These are phyloP conservation scores for Myodes glareolus DNA, from an alignment of 2,113 vertebrate species.

Conservation along the genomic window DNA sequence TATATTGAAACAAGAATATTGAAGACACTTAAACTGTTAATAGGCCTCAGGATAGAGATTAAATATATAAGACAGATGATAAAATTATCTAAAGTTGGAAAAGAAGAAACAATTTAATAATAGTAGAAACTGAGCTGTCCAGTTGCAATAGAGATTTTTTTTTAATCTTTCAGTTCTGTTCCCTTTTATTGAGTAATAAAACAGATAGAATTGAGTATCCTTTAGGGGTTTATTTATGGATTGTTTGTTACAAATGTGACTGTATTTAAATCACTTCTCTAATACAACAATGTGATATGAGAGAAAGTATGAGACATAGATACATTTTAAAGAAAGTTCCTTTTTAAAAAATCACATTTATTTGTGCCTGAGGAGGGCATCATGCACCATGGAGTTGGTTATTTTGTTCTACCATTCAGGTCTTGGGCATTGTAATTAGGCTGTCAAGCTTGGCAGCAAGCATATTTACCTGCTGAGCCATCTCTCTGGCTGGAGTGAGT, in stretches of 20 bases:
- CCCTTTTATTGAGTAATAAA: neutral
- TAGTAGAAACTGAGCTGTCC: neutral
- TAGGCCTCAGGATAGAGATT: neutral
- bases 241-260: conserved; percentile 15
- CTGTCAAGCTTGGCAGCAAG: neutral
- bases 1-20: conserved; percentile 5
- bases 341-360: neutral
- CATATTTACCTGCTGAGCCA: neutral
- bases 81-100: conserved; percentile 5
- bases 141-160: neutral
- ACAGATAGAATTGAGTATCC: neutral
- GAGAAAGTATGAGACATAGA: neutral
- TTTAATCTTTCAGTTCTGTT: neutral
- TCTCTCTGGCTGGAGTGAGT: neutral
- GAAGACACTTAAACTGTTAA: neutral
- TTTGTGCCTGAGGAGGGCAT: neutral
- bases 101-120: neutral
- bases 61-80: neutral
- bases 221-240: neutral
- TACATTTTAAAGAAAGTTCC: conserved; percentile 17
- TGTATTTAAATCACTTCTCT: neutral
- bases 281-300: neutral
- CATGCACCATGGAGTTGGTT: neutral
- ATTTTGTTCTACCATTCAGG: neutral
- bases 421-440: neutral